A percentile compares a stretch with the other conserved stretches of the same genome.
Conservation (phyloP, 2,888 invertebrate genomes). For the Deilephila porcellus region DNA sequence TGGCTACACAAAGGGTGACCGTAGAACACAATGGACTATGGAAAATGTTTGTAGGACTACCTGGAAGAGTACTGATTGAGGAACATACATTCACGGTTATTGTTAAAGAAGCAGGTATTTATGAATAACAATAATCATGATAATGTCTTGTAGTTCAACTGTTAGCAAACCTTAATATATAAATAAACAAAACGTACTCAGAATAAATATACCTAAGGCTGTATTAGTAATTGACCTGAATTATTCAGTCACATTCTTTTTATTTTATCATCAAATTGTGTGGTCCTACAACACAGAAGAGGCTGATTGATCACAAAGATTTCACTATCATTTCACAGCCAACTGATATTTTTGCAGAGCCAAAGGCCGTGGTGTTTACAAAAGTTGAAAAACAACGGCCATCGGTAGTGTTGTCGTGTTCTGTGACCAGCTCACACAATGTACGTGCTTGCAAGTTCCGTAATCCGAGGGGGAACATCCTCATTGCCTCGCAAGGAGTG, state of each 20-base stretch:
- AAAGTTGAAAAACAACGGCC: constrained; percentile 49
- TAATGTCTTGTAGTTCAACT: too few species aligned
- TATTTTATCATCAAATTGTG: too few species aligned
- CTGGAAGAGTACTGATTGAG: constrained; percentile 57
- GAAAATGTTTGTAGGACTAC: constrained; percentile 56
- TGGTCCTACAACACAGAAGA: too few species aligned
- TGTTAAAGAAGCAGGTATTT: constrained; percentile 56
- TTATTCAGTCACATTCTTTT: too few species aligned
- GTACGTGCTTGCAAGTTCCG: constrained; percentile 68
- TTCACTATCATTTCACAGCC: too few species aligned
- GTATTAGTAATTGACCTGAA: too few species aligned
- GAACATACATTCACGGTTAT: constrained; percentile 49
- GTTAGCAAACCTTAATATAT: too few species aligned
- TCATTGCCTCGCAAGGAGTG: constrained; percentile 63
- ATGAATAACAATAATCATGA: not conserved
- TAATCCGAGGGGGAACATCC: constrained; percentile 57
- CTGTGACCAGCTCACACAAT: constrained; percentile 48
- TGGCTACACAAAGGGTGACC: constrained; percentile 55
- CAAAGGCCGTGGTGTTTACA: constrained; percentile 55
- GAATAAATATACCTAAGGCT: too few species aligned
- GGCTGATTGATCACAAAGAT: too few species aligned
- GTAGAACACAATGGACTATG: constrained; percentile 60
- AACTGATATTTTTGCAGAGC: constrained; percentile 46
- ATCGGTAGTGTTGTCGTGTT: constrained; percentile 58
- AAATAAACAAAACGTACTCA: too few species aligned